Evolutionary conservation across 2,797 vertebrate species (phyloP).

Genomic region (Echiichthys vipera): DNA sequence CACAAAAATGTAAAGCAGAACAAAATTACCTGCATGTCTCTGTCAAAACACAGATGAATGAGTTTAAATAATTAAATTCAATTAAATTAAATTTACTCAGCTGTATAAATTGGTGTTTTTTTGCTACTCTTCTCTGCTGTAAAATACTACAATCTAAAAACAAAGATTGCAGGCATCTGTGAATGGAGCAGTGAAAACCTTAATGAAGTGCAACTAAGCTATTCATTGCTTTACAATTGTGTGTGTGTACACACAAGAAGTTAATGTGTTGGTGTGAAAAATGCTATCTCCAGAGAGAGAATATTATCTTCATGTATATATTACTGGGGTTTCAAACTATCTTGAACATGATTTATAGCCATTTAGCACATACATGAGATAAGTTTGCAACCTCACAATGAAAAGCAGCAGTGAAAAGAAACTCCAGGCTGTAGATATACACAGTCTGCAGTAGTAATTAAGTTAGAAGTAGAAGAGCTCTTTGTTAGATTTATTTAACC

Average conservation of each 20-base stretch:
- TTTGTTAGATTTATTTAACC: neutral
- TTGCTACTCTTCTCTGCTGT: no score
- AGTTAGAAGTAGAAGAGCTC: conserved; percentile 3
- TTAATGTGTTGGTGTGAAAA: conserved; percentile 22
- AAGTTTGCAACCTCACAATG: conserved; percentile 38
- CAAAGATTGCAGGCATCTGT: neutral
- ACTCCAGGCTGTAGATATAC: conserved; percentile 3
- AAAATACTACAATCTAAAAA: neutral
- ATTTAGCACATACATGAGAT: conserved; percentile 36
- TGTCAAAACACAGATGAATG: no score
- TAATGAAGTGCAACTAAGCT: neutral
- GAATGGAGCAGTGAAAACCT: neutral
- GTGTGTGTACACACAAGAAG: neutral
- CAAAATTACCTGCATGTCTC: no score
- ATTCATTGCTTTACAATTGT: neutral
- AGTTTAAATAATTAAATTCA: no score
- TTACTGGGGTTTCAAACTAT: conserved; percentile 11
- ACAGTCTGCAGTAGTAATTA: neutral
- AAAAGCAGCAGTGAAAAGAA: conserved; percentile 34
- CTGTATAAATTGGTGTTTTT: no score
- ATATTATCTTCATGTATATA: conserved; percentile 8
- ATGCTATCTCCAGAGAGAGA: conserved; percentile 13
- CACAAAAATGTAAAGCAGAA: no score
- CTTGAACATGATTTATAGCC: conserved; percentile 35
- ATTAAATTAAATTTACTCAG: neutral